A percentile compares a stretch with the other conserved stretches of the same genome.
These are phyloP conservation scores for Hipparchia sbordonii DNA, from an alignment of 2,888 invertebrate species.

Conservation along the genomic window DNA sequence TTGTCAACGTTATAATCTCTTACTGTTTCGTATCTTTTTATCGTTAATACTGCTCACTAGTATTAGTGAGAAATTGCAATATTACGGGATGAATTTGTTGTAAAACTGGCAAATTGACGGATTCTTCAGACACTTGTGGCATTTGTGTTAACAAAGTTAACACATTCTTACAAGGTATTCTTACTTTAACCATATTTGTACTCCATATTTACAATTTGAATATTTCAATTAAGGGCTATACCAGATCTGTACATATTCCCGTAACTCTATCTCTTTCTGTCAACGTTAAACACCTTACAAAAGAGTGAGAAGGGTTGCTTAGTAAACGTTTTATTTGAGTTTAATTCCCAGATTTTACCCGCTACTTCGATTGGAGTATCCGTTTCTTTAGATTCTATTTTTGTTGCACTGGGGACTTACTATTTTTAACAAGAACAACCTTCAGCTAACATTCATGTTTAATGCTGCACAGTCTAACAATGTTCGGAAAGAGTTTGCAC, in stretches of 20 bases:
- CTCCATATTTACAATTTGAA: too few relatives aligned
- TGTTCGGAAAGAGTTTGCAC: constrained; percentile 31
- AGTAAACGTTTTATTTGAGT: not conserved
- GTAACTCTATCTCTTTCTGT: too few relatives aligned
- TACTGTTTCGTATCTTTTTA: not conserved
- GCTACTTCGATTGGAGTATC: too few relatives aligned
- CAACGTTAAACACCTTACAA: too few relatives aligned
- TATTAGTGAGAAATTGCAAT: not conserved
- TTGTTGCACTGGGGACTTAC: not conserved
- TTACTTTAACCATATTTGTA: too few relatives aligned
- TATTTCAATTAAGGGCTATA: too few relatives aligned
- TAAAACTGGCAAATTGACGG: too few relatives aligned
- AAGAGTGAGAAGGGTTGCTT: too few relatives aligned
- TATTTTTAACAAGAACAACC: not conserved
- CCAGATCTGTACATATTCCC: too few relatives aligned
- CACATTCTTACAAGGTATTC: not conserved
- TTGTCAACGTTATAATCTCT: not conserved
- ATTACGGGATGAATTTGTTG: not conserved
- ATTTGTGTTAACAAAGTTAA: too few relatives aligned
- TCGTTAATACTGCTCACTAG: not conserved
- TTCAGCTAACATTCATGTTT: not conserved
- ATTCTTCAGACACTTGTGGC: too few relatives aligned
- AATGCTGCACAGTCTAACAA: not conserved
- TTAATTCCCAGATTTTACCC: not conserved
- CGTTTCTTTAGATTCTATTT: not conserved